A percentile compares a stretch with the other conserved stretches of the same genome.
Evolutionary conservation across 1,140 invertebrate species (phyloP).

Genomic region (Eriocheir sinensis): DNA sequence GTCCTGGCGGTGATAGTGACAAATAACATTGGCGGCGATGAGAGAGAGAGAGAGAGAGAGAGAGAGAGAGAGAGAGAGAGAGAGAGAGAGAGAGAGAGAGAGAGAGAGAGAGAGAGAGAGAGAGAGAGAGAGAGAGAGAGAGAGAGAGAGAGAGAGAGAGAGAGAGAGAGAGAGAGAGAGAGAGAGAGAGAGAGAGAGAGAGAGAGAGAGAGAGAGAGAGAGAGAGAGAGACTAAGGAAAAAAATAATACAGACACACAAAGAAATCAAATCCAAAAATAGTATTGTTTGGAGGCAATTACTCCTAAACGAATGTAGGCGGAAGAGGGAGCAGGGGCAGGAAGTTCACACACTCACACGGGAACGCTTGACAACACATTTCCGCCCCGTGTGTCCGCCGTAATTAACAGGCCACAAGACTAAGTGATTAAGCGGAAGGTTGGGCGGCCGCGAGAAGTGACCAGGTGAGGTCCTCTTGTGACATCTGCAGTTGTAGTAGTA

Average conservation of each 20-base stretch:
- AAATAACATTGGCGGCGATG: neutral
- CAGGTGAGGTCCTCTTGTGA: neutral
- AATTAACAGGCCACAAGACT: slow-evolving; percentile 36
- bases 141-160: slow-evolving; percentile 54
- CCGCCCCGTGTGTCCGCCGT: neutral
- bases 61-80: slow-evolving; percentile 4
- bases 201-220: neutral
- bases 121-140: slow-evolving; percentile 53
- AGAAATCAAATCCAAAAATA: no score
- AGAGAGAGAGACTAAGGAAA: neutral
- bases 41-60: neutral
- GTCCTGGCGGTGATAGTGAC: neutral
- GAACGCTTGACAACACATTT: neutral
- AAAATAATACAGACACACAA: neutral
- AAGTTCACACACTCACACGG: neutral
- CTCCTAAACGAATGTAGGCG: no score
- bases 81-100: slow-evolving; percentile 40
- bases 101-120: slow-evolving; percentile 48
- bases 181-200: neutral
- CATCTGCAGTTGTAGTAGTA: neutral
- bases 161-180: slow-evolving; percentile 48
- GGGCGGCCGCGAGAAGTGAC: neutral
- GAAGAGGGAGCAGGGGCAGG: no score
- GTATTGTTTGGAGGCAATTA: no score
- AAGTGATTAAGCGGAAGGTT: slow-evolving; percentile 55